Percentiles rank a stretch among this genome's conserved stretches.
These are phyloP conservation scores for Chloroclystis v-ata DNA, from an alignment of 2,888 invertebrate species.

Conservation along the genomic window DNA sequence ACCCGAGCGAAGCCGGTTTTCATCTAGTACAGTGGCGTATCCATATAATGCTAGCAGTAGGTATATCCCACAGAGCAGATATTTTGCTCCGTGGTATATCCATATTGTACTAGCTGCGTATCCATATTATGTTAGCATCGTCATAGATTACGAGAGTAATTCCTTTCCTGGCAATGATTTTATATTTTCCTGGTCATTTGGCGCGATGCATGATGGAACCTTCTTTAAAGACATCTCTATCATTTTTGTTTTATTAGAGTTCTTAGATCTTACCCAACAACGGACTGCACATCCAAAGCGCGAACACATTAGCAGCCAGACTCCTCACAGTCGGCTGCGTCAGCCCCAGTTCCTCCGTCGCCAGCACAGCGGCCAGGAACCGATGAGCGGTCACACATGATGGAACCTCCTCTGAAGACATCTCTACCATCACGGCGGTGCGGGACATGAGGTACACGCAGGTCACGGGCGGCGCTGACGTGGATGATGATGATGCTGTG, in stretches of 20 bases:
- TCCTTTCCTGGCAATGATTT: no score
- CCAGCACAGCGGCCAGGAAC: slow-evolving; percentile 60
- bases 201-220: not conserved
- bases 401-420: slow-evolving; percentile 74
- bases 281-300: slow-evolving; percentile 96
- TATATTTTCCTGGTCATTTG: not conserved
- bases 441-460: slow-evolving; percentile 91
- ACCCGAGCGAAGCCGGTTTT: no score
- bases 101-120: no score
- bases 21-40: no score
- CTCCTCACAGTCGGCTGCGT: slow-evolving; percentile 84
- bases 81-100: no score
- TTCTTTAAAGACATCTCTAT: not conserved
- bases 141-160: no score
- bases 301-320: slow-evolving; percentile 90
- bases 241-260: not conserved
- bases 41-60: no score
- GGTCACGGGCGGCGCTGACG: slow-evolving; percentile 76
- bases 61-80: no score
- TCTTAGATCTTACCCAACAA: slow-evolving; percentile 81
- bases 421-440: slow-evolving; percentile 88
- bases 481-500: slow-evolving; percentile 60
- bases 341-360: slow-evolving; percentile 85
- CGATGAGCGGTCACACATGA: slow-evolving; percentile 58
- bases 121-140: no score